phyloP scores from a whole-genome alignment of 1,140 invertebrate genomes.

The Brachionus rotundiformis region DNA sequence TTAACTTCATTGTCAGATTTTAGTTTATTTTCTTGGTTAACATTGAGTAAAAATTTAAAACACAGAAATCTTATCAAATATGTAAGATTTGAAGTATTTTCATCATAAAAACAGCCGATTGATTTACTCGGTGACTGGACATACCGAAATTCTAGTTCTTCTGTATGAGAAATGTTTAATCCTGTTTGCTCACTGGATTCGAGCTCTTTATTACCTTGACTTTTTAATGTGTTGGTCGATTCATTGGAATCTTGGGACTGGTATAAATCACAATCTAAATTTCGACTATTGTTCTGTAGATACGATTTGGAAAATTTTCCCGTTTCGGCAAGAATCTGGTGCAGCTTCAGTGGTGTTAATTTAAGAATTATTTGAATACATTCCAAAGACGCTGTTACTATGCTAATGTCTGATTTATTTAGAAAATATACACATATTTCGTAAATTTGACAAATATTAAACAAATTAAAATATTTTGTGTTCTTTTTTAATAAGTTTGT shows the following conservation, averaged over 20 bases:
- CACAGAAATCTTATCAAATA: slow-evolving; percentile 75
- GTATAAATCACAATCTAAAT: neutral
- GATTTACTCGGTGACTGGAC: neutral
- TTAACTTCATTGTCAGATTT: slow-evolving; percentile 72
- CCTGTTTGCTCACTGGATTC: neutral
- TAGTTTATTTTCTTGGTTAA: slow-evolving; percentile 66
- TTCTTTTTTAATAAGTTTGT: neutral
- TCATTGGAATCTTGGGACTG: neutral
- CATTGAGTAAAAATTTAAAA: slow-evolving; percentile 75
- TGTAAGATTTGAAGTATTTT: slow-evolving; percentile 70
- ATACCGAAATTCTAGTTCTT: slow-evolving; percentile 21
- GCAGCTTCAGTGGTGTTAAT: slow-evolving; percentile 69
- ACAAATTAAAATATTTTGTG: slow-evolving; percentile 55
- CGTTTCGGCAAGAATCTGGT: slow-evolving; percentile 68
- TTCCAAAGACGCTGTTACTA: slow-evolving; percentile 80
- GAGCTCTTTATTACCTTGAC: slow-evolving; percentile 51
- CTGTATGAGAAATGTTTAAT: neutral
- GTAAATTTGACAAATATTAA: slow-evolving; percentile 70
- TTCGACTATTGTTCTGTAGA: slow-evolving; percentile 54
- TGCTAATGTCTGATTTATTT: slow-evolving; percentile 75
- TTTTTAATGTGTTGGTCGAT: slow-evolving; percentile 46
- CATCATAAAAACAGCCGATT: slow-evolving; percentile 66
- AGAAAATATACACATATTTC: slow-evolving; percentile 77
- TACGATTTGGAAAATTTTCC: slow-evolving; percentile 65
- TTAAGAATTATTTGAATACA: slow-evolving; percentile 75